Base-by-base conservation (phyloP, 2,797 vertebrate species). In the Xyrichtys novacula region DNA sequence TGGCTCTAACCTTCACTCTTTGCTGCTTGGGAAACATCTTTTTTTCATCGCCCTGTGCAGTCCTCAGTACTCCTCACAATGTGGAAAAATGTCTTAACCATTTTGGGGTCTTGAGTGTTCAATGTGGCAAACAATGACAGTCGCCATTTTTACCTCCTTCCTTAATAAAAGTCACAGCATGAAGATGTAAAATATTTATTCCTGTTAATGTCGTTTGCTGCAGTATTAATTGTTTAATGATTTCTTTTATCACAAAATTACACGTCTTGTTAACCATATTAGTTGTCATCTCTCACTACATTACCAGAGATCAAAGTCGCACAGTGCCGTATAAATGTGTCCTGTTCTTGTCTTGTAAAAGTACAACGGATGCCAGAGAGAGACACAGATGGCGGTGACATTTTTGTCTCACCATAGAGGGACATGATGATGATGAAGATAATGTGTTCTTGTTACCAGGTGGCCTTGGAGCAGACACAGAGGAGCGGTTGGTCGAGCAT, bases 401-500 rank as follows among this genome's bases (percentile, higher is more conserved):
- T 64, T 48, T 46, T 57, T n/a, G 38, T 60, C 48, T 74, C 26
- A 36, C 8, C 26, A 68, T 17, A 29, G 49, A 61, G 49, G 44
- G 38, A 38, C 67, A 76, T 71, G 65, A 65, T 38, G 75, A 25
- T 60, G 75, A 67, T 60, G 75, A 67, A 48, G 71, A 74, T 59
- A 39, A 76, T 77, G 62, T 50, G 56, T 39, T 87, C 19, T 83
- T 60, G 26, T 86, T 89, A n/a, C 1, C 88, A 99, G 97, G 91
- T 15, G 81, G 89, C 79, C 89, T 94, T 43, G 93, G 93, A 55
- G 97, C 96, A 0, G 96, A 98, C 90, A 98, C 96, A 0, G 97
- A 98, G 83, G 97, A 99, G 81, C 93, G 97, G 17, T 88, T 99
- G 87, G 96, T 98, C 50, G 96, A 97, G 44, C 95, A 97, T 66